These are phyloP conservation scores for Acridotheres tristis DNA, from an alignment of 2,797 vertebrate species.

Conservation along the genomic window DNA sequence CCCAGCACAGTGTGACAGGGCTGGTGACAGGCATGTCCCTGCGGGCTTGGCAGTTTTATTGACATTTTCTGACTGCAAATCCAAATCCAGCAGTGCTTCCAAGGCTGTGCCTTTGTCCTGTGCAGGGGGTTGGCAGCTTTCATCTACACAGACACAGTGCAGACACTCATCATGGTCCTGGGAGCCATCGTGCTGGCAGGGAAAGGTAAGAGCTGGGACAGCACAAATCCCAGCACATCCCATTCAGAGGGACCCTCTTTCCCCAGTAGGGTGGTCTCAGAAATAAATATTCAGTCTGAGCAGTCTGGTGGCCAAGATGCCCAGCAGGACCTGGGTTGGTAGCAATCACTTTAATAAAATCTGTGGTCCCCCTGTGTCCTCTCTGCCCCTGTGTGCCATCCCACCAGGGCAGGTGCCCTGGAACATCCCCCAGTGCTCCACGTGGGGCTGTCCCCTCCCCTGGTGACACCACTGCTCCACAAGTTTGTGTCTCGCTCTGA, in stretches of 20 bases:
- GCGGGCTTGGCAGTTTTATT: neutral
- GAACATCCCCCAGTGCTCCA: neutral
- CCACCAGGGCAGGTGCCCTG: neutral
- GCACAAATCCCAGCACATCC: neutral
- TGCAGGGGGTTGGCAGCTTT: slow-evolving; percentile 91
- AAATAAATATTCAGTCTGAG: neutral
- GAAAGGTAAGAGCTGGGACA: slow-evolving; percentile 79
- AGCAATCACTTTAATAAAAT: neutral
- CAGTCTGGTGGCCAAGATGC: neutral
- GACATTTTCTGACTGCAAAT: neutral
- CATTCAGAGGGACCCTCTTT: neutral
- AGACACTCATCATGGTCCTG: slow-evolving; percentile 89
- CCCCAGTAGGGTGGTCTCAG: rapidly evolving
- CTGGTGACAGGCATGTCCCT: neutral
- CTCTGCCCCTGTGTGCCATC: rapidly evolving
- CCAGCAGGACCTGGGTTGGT: neutral
- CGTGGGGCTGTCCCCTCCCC: neutral
- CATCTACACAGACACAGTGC: slow-evolving; percentile 90
- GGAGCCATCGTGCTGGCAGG: slow-evolving; percentile 86
- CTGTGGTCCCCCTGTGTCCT: neutral
- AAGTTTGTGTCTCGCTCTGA: rapidly evolving
- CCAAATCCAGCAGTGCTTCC: rapidly evolving
- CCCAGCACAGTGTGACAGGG: rapidly evolving
- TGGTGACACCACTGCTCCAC: rapidly evolving
- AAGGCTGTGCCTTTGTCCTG: neutral